phyloP scores from a whole-genome alignment of 2,113 vertebrate species.

The Tylochromis polylepis region DNA sequence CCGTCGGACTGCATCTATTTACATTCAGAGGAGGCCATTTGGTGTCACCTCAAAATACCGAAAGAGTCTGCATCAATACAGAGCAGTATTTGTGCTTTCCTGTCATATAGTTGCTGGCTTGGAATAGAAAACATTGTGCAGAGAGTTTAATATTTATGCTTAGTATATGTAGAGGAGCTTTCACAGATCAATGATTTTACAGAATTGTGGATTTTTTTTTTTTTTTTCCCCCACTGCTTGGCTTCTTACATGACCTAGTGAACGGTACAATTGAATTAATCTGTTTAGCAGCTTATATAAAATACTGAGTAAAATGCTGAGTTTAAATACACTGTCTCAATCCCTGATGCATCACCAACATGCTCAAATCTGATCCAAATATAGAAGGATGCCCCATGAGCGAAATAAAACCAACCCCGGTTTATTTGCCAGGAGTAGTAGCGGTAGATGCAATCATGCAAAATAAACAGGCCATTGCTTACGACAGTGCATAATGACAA shows the following conservation, averaged over 20 bases:
- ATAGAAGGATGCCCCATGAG: constrained; percentile 39
- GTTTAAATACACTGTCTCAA: constrained; percentile 45
- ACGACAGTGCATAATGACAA: constrained; percentile 37
- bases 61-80: neutral
- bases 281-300: constrained; percentile 50
- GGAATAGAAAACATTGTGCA: neutral
- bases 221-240: neutral
- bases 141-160: neutral
- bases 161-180: neutral
- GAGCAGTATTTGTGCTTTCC: constrained; percentile 4
- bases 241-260: constrained; percentile 24
- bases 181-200: constrained; percentile 23
- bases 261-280: constrained; percentile 52
- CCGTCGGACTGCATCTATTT: constrained; percentile 44
- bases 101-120: neutral
- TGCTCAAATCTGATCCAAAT: constrained; percentile 51
- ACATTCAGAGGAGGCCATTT: constrained; percentile 45
- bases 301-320: constrained; percentile 22
- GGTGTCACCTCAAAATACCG: constrained; percentile 14
- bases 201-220: neutral
- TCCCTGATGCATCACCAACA: constrained; percentile 19
- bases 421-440: constrained; percentile 30
- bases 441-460: constrained; percentile 37
- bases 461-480: constrained; percentile 47
- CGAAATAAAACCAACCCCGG: neutral